A percentile compares a stretch with the other conserved stretches of the same genome.
Evolutionary conservation across 2,797 vertebrate genomes (phyloP).

Genomic region (Novumbra hubbsi): DNA sequence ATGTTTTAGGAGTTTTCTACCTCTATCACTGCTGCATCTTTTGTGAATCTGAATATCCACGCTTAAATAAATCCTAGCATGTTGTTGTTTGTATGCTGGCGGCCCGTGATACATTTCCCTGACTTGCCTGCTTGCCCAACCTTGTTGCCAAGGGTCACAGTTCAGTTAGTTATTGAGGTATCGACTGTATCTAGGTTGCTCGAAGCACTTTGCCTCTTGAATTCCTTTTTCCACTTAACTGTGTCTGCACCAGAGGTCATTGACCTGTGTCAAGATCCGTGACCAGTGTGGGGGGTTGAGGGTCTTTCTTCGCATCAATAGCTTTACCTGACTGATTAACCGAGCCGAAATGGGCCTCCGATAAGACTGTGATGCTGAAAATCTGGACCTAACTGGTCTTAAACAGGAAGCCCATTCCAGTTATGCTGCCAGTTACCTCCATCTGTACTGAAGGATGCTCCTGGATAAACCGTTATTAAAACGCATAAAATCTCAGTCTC

Average conservation of each 20-base stretch:
- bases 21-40: neutral
- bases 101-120: neutral
- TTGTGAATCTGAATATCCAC: neutral
- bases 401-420: no score
- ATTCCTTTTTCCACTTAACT: neutral
- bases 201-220: neutral
- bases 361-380: neutral
- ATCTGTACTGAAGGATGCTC: no score
- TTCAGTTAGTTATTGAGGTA: neutral
- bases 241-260: neutral
- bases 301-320: neutral
- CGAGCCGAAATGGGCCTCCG: neutral
- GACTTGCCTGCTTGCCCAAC: neutral
- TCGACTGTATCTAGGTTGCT: neutral
- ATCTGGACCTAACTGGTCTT: neutral
- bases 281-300: neutral
- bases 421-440: no score
- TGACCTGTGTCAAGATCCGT: neutral
- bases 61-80: neutral
- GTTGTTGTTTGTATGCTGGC: neutral
- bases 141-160: neutral
- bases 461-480: no score
- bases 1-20: neutral
- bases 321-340: neutral
- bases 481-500: no score